Base-by-base conservation (phyloP, 2,797 vertebrate genomes). In the Falco berigora region DNA sequence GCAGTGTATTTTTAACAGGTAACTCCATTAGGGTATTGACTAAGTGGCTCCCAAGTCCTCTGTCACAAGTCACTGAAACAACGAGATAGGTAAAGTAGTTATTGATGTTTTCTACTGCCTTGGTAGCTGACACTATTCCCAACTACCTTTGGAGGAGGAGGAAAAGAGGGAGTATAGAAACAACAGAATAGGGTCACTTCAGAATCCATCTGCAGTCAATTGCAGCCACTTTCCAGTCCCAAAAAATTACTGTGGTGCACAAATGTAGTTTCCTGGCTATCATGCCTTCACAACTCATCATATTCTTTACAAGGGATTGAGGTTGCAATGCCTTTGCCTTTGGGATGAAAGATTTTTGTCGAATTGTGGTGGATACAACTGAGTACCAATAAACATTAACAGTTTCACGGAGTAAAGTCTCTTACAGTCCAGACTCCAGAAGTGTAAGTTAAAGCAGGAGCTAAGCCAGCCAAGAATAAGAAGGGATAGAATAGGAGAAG, bases 21-120 rank as follows among this genome's bases (percentile, higher is more conserved):
- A 86, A 90, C 84, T 96, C 90, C 81, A 92, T 95, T 96, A 92
- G 46, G 30, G 8, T 94, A 94, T 96, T 34, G 64, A 95, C 92
- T 88, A 94, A 91, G 61, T 53, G 46, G 68, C 32, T 95, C 58
- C 84, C 86, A 94, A 88, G 77, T 85, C 71, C 63, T 82, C 80
- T 87, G 88, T 89, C 88, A 92, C 83, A 92, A 94, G 90, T 76
- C 79, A 94, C 79, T 69, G 80, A 79, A 79, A 95, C 55, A 75
- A 86, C 8, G 4, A 91, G 87, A 93, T 85, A 94, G 84, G 91
- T 93, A 88, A 94, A 93, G 83, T 36, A 84, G 49, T 63, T 96
- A 93, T 88, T 95, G 90, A 90, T 84, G 75, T 95, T 95, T 93
- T 86, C 83, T 87, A 46, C 53, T 76, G 52, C 86, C 74, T 92